Evolutionary conservation across 1,140 invertebrate species (phyloP), one percentile per base, ranked within the genome.

Genomic region (Drosophila mauritiana): DNA sequence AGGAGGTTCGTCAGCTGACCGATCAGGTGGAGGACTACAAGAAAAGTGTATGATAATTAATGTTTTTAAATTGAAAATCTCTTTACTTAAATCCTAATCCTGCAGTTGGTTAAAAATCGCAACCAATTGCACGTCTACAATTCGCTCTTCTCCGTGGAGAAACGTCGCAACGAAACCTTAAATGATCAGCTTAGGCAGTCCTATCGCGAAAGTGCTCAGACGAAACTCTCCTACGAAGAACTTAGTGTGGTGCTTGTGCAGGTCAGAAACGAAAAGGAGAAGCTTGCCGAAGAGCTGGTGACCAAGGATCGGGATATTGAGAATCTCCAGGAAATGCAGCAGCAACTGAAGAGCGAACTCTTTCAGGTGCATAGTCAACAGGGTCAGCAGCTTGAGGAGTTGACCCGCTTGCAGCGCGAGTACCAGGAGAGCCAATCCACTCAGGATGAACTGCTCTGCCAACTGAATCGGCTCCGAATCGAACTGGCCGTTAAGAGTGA

Each of bases 81-180:
- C 1, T 31, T 8, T 31, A 31, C 31, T 31, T 13, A 39, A 20
- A 3, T n/a, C 5, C n/a, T 15, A 1, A 11, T 20, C 7, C n/a
- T 4, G 6, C 40, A 92, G 91, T 59, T 78, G 12, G 67, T 84
- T 0, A 92, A 92, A 36, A 84, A 68, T 36, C 90, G 90, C 27
- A 92, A 84, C 37, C 91, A 92, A 22, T 49, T 92, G 57, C 91
- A 92, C 36, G 82, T 91, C 3, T 84, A 80, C 52, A 92, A 80
- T 31, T 78, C 80, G 0, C 69, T 92, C 0, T 92, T 90, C 39
- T 73, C 73, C 0, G 78, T 90, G 11, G 91, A 92, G 37, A 84
- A 91, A 42, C 90, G 91, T 40, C 81, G 73, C 39, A 92, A 91
- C 17, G 85, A 73, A 7, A 70, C 88, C 0, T 39, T 92, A 0